Conservation (phyloP, 1,140 invertebrate genomes). For the Bombus pyrosoma region DNA sequence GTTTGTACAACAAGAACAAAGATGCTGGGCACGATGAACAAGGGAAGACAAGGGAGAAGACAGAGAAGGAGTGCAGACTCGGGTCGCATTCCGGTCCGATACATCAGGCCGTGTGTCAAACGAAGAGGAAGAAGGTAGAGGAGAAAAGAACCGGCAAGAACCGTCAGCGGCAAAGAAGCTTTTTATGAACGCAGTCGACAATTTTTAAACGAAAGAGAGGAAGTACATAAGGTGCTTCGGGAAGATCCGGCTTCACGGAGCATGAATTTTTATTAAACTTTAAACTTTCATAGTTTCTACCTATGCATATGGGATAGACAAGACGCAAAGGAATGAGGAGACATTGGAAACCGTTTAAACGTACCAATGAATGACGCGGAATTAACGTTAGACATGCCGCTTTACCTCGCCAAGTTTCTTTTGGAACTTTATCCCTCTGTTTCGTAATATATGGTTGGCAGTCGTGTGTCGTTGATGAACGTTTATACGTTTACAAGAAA, state of each 20-base stretch:
- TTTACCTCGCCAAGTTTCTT: neutral
- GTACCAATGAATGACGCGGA: neutral
- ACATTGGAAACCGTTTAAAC: neutral
- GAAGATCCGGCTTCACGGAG: neutral
- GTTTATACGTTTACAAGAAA: no score
- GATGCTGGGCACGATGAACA: neutral
- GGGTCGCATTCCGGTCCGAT: neutral
- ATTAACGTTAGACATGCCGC: neutral
- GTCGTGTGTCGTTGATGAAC: no score
- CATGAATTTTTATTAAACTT: constrained; percentile 44
- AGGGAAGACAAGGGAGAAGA: no score
- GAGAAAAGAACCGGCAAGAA: neutral
- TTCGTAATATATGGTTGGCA: neutral
- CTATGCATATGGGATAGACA: neutral
- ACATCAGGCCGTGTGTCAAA: neutral
- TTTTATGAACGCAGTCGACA: neutral
- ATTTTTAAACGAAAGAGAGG: constrained; percentile 15
- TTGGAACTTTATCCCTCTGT: neutral
- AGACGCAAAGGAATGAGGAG: neutral
- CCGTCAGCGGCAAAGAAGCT: neutral
- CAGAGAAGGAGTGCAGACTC: neutral
- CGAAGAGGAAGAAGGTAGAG: neutral
- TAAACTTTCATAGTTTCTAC: neutral
- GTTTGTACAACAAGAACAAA: constrained; percentile 4
- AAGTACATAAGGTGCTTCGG: neutral